Evolutionary conservation across 2,888 invertebrate genomes (phyloP).

Genomic region (Agrotis puta): DNA sequence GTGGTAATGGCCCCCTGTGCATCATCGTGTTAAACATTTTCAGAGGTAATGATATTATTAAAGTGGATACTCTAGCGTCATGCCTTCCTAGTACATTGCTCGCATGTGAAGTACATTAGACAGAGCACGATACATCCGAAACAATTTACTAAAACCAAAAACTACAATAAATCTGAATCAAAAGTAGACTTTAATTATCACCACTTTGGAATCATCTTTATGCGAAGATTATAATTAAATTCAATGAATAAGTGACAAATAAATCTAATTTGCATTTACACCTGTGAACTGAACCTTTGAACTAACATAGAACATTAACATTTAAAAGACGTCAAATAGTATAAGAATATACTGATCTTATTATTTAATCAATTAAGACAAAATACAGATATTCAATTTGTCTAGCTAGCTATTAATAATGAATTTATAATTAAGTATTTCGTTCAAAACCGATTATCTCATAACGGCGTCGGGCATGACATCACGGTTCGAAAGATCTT

Average conservation of each 20-base stretch:
- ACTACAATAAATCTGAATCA: background rate
- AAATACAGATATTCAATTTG: conserved; percentile 42
- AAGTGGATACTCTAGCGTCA: conserved; percentile 16
- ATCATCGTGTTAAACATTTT: conserved; percentile 75
- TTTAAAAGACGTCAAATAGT: conserved; percentile 18
- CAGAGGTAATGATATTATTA: conserved; percentile 70
- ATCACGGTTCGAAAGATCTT: conserved; percentile 33
- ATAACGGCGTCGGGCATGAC: conserved; percentile 26
- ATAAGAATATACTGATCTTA: conserved; percentile 15
- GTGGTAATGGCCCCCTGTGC: conserved; percentile 70
- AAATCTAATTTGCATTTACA: conserved; percentile 3
- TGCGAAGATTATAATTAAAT: conserved; percentile 11
- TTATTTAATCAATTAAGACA: conserved; percentile 37
- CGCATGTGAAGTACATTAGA: conserved; percentile 21
- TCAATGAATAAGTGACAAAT: background rate
- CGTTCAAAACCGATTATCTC: conserved; percentile 47
- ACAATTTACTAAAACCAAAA: conserved; percentile 29
- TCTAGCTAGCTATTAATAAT: conserved; percentile 32
- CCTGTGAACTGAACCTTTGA: background rate
- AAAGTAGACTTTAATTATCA: conserved; percentile 18
- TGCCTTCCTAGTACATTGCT: conserved; percentile 8
- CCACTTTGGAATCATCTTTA: conserved; percentile 13
- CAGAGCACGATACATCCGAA: conserved; percentile 24
- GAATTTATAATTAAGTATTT: conserved; percentile 53
- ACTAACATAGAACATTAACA: background rate